phyloP scores from a whole-genome alignment of 2,113 vertebrate genomes.

The Crocuta crocuta region DNA sequence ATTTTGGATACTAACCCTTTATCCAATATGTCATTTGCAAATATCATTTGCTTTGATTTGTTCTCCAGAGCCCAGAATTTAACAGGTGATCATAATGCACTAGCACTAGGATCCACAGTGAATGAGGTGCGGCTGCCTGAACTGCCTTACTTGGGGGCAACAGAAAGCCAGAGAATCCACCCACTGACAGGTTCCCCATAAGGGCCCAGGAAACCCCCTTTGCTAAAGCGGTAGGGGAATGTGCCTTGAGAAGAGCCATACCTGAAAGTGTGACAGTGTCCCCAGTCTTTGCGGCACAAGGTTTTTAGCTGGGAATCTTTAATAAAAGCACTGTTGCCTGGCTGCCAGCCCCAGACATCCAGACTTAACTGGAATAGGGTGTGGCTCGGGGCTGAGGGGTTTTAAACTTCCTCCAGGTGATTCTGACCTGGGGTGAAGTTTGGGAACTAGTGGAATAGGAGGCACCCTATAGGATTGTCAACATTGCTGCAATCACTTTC shows the following conservation, averaged over 20 bases:
- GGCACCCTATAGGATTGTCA: not conserved
- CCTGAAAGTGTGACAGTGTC: accelerated
- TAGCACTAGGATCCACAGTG: accelerated
- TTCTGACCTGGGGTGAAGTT: not conserved
- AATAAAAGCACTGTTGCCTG: not conserved
- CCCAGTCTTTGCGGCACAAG: accelerated
- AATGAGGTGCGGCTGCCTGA: not conserved
- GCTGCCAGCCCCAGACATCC: not conserved
- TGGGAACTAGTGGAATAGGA: not conserved
- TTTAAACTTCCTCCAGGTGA: not conserved
- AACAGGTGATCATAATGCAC: accelerated
- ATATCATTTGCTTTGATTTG: not conserved
- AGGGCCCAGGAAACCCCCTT: not conserved
- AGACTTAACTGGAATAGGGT: not conserved
- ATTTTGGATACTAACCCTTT: too few species aligned
- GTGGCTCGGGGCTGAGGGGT: too few species aligned
- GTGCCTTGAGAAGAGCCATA: not conserved
- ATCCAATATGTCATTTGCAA: too few species aligned
- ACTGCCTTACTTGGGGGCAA: not conserved
- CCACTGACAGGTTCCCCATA: not conserved
- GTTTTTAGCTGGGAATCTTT: not conserved
- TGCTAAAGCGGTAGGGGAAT: not conserved
- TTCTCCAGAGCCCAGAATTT: not conserved
- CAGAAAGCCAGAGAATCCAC: not conserved
- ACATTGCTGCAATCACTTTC: not conserved